Conservation (phyloP, 2,113 vertebrate genomes). For the Eulemur macaco region DNA sequence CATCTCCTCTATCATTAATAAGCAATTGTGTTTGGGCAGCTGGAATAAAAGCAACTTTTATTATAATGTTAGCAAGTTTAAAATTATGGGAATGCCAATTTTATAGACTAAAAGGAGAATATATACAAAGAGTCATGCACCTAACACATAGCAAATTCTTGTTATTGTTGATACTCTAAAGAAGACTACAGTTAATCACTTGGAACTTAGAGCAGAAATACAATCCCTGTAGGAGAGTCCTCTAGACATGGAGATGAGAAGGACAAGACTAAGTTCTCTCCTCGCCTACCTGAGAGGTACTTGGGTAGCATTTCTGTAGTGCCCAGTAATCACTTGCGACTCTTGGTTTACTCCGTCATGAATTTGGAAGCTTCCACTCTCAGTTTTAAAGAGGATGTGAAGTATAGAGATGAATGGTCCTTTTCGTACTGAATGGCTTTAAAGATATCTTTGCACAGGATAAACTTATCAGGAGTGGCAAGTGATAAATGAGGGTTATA, state of each 20-base stretch:
- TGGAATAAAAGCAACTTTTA: neutral
- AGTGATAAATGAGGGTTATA: constrained; percentile 68
- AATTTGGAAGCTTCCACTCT: constrained; percentile 61
- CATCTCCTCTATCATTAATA: neutral
- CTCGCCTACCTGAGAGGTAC: constrained; percentile 7
- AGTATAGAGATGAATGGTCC: constrained; percentile 68
- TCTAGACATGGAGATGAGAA: constrained; percentile 28
- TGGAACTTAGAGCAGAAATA: neutral
- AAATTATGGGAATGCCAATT: neutral
- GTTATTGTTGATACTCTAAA: constrained; percentile 1
- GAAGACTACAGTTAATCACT: neutral
- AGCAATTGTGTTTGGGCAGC: neutral
- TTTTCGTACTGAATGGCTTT: constrained; percentile 55
- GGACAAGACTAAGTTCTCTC: constrained; percentile 3
- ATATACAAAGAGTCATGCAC: neutral
- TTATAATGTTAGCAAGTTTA: neutral
- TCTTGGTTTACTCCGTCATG: constrained; percentile 37
- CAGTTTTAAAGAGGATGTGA: constrained; percentile 53
- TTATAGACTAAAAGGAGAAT: neutral
- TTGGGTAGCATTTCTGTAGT: neutral
- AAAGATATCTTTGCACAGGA: constrained; percentile 63
- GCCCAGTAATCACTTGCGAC: constrained; percentile 27
- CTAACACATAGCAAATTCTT: neutral
- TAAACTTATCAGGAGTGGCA: constrained; percentile 60
- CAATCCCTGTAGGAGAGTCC: neutral